Evolutionary conservation across 2,888 invertebrate genomes (phyloP).

Genomic region (Strigamia transsilvanica): DNA sequence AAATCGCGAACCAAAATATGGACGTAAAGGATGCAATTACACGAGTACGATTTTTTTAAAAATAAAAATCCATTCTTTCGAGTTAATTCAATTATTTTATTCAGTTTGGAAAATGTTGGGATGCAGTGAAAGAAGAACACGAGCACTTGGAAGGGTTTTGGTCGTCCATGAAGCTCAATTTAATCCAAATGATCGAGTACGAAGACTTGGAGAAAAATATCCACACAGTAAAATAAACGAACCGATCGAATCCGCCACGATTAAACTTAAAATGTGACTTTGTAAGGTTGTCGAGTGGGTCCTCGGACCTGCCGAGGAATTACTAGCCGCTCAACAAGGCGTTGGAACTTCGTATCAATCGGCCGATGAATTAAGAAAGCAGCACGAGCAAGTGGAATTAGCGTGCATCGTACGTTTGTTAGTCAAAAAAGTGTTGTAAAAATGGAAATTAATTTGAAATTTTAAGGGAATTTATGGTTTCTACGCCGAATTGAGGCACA

Average conservation of each 20-base stretch:
- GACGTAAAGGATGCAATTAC: slow-evolving; percentile 21
- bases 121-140: not conserved
- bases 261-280: not conserved
- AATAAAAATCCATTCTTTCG: not conserved
- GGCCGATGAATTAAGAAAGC: slow-evolving; percentile 76
- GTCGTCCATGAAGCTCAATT: slow-evolving; percentile 1
- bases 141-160: slow-evolving; percentile 33
- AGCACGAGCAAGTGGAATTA: slow-evolving; percentile 78
- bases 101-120: not conserved
- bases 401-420: slow-evolving; percentile 72
- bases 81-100: not conserved
- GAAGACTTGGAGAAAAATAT: slow-evolving; percentile 50
- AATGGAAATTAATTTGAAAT: not conserved
- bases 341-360: slow-evolving; percentile 72
- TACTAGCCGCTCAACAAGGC: slow-evolving; percentile 75
- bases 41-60: not conserved
- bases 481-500: slow-evolving; percentile 79
- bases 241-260: not conserved
- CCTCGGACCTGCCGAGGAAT: slow-evolving; percentile 76
- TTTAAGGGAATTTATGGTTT: slow-evolving; percentile 77
- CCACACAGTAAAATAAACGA: not conserved
- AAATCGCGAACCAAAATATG: slow-evolving; percentile 36
- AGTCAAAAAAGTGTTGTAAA: not conserved
- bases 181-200: slow-evolving; percentile 50
- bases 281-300: slow-evolving; percentile 80